These are phyloP conservation scores for Bungarus multicinctus DNA, from an alignment of 2,113 vertebrate species.

Conservation along the genomic window DNA sequence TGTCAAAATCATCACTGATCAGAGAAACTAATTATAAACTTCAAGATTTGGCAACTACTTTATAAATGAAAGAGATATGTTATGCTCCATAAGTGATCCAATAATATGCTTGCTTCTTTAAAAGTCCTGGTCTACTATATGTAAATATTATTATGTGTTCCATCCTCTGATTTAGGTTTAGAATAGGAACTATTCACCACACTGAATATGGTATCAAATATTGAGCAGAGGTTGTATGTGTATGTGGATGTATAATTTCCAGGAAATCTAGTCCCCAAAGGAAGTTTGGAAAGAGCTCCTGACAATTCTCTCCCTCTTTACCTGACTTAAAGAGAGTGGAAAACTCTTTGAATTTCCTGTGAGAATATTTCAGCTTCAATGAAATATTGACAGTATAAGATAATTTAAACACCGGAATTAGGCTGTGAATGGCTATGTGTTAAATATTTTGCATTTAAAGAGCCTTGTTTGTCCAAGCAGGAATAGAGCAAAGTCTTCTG, in stretches of 20 bases:
- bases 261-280: neutral
- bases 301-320: neutral
- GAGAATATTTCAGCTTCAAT: neutral
- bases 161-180: neutral
- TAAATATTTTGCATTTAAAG: neutral
- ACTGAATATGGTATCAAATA: neutral
- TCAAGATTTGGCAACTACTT: neutral
- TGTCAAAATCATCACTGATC: neutral
- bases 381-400: neutral
- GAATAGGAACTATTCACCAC: neutral
- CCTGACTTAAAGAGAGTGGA: neutral
- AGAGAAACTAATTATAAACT: neutral
- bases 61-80: neutral
- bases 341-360: neutral
- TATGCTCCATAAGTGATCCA: neutral
- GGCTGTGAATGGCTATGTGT: neutral
- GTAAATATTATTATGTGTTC: neutral
- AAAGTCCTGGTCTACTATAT: neutral
- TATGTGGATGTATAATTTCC: neutral
- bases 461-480: neutral
- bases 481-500: neutral
- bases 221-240: neutral
- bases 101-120: neutral
- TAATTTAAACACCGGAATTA: neutral
- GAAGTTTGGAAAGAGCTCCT: neutral